Percentiles rank a stretch among this genome's conserved stretches.
Evolutionary conservation across 2,113 vertebrate genomes (phyloP).

Genomic region (Solenodon paradoxus): DNA sequence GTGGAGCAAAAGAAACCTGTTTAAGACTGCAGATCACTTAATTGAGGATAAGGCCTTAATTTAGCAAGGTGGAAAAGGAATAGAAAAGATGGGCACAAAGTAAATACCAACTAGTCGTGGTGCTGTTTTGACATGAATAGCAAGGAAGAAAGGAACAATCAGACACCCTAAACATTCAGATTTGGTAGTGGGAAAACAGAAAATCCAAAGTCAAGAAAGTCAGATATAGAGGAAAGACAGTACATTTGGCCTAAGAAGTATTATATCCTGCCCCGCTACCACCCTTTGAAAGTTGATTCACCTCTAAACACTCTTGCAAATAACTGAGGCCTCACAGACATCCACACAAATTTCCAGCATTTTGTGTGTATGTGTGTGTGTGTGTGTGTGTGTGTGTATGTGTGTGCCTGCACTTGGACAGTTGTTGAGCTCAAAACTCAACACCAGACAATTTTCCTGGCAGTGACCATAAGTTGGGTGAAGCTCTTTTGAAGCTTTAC

Average conservation of each 20-base stretch:
- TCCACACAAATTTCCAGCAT: constrained; percentile 62
- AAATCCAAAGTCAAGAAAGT: background rate
- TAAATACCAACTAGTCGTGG: background rate
- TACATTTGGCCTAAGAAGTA: background rate
- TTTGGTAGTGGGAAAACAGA: background rate
- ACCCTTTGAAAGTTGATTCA: background rate
- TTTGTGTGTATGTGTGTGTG: background rate
- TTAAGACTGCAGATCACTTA: background rate
- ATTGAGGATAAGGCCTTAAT: background rate
- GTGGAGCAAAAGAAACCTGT: background rate
- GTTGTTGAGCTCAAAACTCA: constrained; percentile 72
- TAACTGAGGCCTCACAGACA: constrained; percentile 11
- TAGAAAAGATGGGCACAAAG: background rate
- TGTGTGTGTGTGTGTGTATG: too few relatives aligned
- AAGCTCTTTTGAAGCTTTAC: constrained; percentile 78
- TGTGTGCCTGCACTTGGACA: constrained; percentile 60
- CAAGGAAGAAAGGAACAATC: background rate
- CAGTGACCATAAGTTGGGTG: constrained; percentile 43
- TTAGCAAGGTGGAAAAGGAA: background rate
- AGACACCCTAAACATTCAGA: background rate
- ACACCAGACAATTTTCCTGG: constrained; percentile 75
- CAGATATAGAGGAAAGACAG: background rate
- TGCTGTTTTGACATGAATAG: background rate
- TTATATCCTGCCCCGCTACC: background rate
- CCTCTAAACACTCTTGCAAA: constrained; percentile 52